Percentiles rank a stretch among this genome's conserved stretches.
phyloP scores from a whole-genome alignment of 1,140 invertebrate genomes.

The Spodoptera frugiperda region DNA sequence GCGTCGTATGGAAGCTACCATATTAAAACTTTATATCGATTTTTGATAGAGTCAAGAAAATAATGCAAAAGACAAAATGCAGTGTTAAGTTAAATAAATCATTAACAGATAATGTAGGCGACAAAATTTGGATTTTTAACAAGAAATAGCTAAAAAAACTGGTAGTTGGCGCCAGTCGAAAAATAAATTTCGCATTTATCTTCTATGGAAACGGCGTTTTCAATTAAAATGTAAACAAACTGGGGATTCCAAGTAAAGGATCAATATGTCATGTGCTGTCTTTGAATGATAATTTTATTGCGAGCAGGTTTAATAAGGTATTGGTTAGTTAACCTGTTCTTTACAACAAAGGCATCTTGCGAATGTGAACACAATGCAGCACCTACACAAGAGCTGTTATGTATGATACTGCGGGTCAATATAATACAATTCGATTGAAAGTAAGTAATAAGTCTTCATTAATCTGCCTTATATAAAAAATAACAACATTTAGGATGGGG shows the following conservation, averaged over 20 bases:
- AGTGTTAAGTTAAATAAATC: constrained; percentile 13
- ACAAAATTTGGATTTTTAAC: constrained; percentile 16
- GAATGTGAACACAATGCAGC: too few relatives aligned
- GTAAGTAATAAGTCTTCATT: too few relatives aligned
- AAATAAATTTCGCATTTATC: constrained; percentile 29
- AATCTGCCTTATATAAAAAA: too few relatives aligned
- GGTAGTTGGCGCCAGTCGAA: constrained; percentile 43
- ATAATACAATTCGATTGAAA: too few relatives aligned
- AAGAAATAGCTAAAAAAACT: constrained; percentile 10
- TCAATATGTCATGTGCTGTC: constrained; percentile 14
- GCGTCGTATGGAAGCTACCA: not conserved
- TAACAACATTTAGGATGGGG: too few relatives aligned
- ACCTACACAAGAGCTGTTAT: too few relatives aligned
- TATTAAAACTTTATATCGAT: not conserved
- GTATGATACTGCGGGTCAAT: too few relatives aligned
- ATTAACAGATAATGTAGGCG: not conserved
- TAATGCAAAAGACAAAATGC: constrained; percentile 7
- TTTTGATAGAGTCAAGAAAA: not conserved
- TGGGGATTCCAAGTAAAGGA: not conserved
- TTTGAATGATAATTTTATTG: not conserved
- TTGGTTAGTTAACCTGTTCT: constrained; percentile 2
- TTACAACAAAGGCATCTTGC: not conserved
- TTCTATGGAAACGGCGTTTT: constrained; percentile 6
- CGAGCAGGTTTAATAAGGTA: not conserved
- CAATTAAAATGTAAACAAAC: not conserved